Evolutionary conservation across 2,888 invertebrate species (phyloP), one percentile per base, ranked within the genome.

Genomic region (Congeria kusceri): DNA sequence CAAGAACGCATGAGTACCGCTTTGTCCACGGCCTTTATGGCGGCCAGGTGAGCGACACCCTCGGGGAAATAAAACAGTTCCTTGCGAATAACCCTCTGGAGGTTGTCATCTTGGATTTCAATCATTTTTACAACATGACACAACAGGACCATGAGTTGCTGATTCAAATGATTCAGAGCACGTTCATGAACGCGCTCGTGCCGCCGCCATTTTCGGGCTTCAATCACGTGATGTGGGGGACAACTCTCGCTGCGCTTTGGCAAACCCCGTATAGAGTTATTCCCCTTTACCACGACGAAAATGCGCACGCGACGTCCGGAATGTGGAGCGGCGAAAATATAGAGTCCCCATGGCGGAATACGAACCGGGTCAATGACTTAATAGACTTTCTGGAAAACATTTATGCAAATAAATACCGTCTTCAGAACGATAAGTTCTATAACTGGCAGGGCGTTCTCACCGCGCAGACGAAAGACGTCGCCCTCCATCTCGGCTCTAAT

Each of bases 311-410:
- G 7, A 63, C 80, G 39, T 64, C 69, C 0, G 63, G 72, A 57
- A 80, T 90, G 80, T 97, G 97, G 97, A 95, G 95, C 11, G 95
- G 95, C 1, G 94, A 94, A 59, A 94, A 95, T 89, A 95, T 96
- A 95, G 96, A 96, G 4, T 97, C 96, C 0, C 97, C 97, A 0
- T 97, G 97, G 97, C 96, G 97, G 0, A 95, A 96, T 83, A 96
- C 96, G 27, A 95, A 95, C 61, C 94, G 94, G 29, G 92, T 95
- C 0, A 88, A 92, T 0, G 94, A 95, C 0, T 93, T 98, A 49
- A 86, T 96, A 5, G 83, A 94, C 4, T 96, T 95, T 91, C 93
- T 97, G n/a, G 94, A 95, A 57, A 91, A 94, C 23, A 94, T 95
- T 20, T 90, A 96, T 47, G 88, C 93, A n/a, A 93, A 94, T 0